These are phyloP conservation scores for Tragelaphus eurycerus DNA, from an alignment of 2,797 vertebrate genomes.

Conservation along the genomic window DNA sequence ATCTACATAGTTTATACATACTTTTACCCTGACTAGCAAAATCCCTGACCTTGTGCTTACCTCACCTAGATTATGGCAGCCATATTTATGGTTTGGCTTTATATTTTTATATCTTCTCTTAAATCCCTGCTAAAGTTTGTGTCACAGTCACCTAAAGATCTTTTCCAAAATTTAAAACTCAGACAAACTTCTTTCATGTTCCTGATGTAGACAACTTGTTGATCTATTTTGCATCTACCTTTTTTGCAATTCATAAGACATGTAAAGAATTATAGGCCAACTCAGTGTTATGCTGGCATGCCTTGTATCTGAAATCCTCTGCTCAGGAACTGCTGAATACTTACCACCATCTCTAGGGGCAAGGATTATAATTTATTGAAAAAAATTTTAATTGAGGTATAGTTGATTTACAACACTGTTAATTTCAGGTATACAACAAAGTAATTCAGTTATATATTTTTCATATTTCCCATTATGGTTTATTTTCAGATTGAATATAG, in stretches of 20 bases:
- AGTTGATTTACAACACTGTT: background rate
- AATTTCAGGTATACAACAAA: background rate
- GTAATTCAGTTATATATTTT: background rate
- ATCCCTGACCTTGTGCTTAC: background rate
- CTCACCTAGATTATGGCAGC: background rate
- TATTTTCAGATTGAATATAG: background rate
- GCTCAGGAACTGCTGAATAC: background rate
- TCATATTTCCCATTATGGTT: background rate
- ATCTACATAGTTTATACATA: background rate
- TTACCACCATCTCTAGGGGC: background rate
- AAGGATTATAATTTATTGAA: background rate
- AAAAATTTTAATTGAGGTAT: background rate
- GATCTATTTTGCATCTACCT: background rate
- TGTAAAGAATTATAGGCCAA: background rate
- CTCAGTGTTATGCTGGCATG: background rate
- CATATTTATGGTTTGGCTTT: background rate
- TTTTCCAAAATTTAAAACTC: slow-evolving; percentile 1
- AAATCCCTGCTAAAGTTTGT: slow-evolving; percentile 8
- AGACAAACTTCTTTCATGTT: background rate
- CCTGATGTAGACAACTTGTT: background rate
- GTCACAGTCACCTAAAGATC: background rate
- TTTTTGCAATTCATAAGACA: background rate
- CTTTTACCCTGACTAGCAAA: background rate
- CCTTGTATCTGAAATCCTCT: background rate
- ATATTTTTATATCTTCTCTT: background rate